phyloP scores from a whole-genome alignment of 2,888 invertebrate species.

The Drosophila flavopinicola region DNA sequence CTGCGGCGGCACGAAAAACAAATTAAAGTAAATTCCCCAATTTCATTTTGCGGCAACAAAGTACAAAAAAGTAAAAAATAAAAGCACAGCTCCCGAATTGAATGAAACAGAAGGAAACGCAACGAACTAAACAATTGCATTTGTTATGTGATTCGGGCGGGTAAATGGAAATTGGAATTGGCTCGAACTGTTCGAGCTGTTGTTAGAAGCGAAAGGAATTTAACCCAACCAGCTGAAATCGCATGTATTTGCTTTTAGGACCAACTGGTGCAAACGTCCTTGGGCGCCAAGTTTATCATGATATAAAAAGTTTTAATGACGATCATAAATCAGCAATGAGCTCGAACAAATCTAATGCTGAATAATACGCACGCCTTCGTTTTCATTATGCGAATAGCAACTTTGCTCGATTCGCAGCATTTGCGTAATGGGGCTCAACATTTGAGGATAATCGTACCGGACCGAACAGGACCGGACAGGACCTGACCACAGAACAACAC shows the following conservation, averaged over 20 bases:
- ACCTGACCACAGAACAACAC: neutral
- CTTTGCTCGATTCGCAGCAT: conserved; percentile 17
- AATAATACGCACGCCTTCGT: conserved; percentile 56
- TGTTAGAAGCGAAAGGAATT: conserved; percentile 6
- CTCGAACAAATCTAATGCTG: conserved; percentile 46
- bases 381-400: conserved; percentile 55
- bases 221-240: conserved; percentile 1
- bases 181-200: neutral
- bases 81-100: conserved; percentile 52
- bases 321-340: conserved; percentile 48
- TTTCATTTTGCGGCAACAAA: conserved; percentile 77
- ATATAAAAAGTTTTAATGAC: conserved; percentile 57
- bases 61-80: conserved; percentile 35
- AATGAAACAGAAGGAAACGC: conserved; percentile 62
- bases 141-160: conserved; percentile 41
- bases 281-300: conserved; percentile 46
- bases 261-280: conserved; percentile 47
- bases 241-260: neutral
- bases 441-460: too few relatives aligned
- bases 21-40: conserved; percentile 79
- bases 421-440: conserved; percentile 40
- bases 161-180: conserved; percentile 24
- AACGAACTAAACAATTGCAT: conserved; percentile 63
- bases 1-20: conserved; percentile 78
- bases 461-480: neutral